Evolutionary conservation across 2,113 vertebrate genomes (phyloP).

Genomic region (Nansenia antarctica): DNA sequence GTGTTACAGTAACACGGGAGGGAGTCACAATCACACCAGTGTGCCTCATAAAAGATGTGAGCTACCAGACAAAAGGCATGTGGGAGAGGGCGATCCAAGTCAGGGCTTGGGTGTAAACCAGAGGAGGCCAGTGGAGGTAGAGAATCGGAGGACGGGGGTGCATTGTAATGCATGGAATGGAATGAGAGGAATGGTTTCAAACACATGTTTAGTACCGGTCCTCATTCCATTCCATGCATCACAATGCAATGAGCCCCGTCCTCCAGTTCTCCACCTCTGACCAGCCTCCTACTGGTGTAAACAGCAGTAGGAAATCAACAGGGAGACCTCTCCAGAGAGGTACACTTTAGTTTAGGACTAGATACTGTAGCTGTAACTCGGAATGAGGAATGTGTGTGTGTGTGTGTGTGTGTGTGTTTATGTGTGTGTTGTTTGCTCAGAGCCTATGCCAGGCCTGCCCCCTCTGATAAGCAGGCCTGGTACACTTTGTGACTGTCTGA

Average conservation of each 20-base stretch:
- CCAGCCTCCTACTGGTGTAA: background rate
- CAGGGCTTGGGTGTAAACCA: background rate
- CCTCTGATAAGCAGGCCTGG: slow-evolving; percentile 76
- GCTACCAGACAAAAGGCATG: slow-evolving; percentile 17
- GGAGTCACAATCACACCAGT: slow-evolving; percentile 35
- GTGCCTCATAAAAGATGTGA: background rate
- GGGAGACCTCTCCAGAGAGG: background rate
- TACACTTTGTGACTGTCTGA: slow-evolving; percentile 75
- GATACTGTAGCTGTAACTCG: no score
- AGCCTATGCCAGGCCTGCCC: slow-evolving; percentile 55
- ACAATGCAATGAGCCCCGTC: no score
- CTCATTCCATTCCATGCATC: no score
- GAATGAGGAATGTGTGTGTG: background rate
- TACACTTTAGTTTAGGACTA: background rate
- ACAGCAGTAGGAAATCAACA: background rate
- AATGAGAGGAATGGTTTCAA: no score
- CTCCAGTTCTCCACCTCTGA: background rate
- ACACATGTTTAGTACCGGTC: no score
- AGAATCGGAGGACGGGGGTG: no score
- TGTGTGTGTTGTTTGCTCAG: slow-evolving; percentile 55
- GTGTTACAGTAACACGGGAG: slow-evolving; percentile 33
- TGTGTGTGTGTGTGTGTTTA: slow-evolving; percentile 26
- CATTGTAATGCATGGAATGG: no score
- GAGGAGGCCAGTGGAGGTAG: no score
- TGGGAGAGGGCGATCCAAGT: slow-evolving; percentile 28